Conservation (phyloP, 2,113 vertebrate genomes). For the Typhlomys cinereus region DNA sequence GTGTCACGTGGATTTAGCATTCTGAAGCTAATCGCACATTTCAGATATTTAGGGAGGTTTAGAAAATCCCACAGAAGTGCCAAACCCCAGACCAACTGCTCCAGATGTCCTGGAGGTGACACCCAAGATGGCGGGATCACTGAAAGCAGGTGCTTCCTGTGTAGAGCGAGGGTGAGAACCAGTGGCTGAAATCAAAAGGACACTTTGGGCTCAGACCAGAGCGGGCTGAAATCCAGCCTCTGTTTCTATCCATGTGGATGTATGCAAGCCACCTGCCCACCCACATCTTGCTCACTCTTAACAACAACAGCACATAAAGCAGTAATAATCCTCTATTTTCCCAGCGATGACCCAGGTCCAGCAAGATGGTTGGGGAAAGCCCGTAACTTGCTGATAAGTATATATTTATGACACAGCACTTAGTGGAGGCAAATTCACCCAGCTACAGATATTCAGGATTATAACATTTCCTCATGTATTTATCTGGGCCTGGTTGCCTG, state of each 20-base stretch:
- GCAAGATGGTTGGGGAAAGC: not conserved
- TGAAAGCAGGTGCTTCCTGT: not conserved
- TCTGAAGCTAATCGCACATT: not conserved
- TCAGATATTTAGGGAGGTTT: not conserved
- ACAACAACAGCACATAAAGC: not conserved
- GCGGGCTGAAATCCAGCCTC: not conserved
- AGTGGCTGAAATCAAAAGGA: not conserved
- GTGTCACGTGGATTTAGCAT: not conserved
- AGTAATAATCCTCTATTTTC: not conserved
- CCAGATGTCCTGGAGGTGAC: not conserved
- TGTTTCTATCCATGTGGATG: accelerated
- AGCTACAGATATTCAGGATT: not conserved
- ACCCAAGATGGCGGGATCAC: too few species aligned
- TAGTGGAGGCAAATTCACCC: not conserved
- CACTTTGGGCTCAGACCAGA: too few species aligned
- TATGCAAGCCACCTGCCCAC: not conserved
- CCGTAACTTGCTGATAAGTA: not conserved
- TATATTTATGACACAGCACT: not conserved
- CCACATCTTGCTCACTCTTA: too few species aligned
- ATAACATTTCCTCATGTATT: not conserved
- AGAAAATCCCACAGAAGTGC: not conserved
- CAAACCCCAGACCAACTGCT: not conserved
- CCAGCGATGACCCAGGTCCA: not conserved
- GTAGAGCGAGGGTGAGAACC: not conserved
- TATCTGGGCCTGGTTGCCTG: not conserved